Base-by-base conservation (phyloP, 2,888 invertebrate species). In the Agelastica alni region DNA sequence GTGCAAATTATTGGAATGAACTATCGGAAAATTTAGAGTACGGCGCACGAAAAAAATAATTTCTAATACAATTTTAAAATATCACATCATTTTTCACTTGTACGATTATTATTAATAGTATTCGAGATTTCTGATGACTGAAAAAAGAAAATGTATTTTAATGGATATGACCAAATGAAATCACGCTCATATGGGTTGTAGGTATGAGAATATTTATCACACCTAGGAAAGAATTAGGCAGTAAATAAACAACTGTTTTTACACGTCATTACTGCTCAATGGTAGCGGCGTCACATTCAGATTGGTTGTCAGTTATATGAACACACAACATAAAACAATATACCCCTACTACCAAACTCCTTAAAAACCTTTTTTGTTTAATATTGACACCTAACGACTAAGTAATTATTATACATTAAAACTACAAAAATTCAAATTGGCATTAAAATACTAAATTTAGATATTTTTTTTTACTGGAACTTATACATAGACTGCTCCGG, bases 381-480 rank as follows among this genome's bases (percentile, higher is more conserved):
- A 75, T 76, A 75, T 74, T 73, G 64, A 74, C 71, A 72, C 71
- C 71, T 73, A 73, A 61, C 53, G 59, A 60, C 69, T 73, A 73
- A 70, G 71, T 70, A 72, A n/a, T n/a, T 68, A 67, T 62, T 36
- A 30, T 49, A 56, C 44, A 34, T 32, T 68, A 71, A 64, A 63
- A 67, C 56, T 53, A 53, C 48, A 45, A 53, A n/a, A 53, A 57
- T 64, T 62, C 75, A 77, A 73, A 74, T 76, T 76, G 75, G 76
- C 75, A 76, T 75, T 75, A 74, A 73, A 74, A 74, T 74, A 74
- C 72, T 76, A 72, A 71, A 74, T 72, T 70, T 73, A 72, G 69
- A 73, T 71, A 73, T 71, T 74, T n/a, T n/a, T n/a, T n/a, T 44
- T 73, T 75, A 74, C 70, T 73, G 75, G 75, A 76, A 76, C 75